Evolutionary conservation across 2,113 vertebrate species (phyloP).

Genomic region (Corythornis cristatus): DNA sequence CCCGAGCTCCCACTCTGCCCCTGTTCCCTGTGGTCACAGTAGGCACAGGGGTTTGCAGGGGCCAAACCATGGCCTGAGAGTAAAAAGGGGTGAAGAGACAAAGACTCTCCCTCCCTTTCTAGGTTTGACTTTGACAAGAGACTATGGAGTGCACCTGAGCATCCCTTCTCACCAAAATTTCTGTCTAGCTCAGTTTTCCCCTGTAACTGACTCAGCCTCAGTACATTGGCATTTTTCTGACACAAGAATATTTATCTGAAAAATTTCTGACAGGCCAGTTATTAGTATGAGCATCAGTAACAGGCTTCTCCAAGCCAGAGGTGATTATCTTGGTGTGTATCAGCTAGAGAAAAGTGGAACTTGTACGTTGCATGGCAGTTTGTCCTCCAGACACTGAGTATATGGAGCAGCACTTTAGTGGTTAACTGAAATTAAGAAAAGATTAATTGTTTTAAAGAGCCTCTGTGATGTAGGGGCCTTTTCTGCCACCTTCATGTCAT

Average conservation of each 20-base stretch:
- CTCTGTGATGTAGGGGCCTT: background rate
- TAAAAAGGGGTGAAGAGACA: background rate
- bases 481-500: background rate
- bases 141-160: background rate
- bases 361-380: background rate
- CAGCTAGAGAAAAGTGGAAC: background rate
- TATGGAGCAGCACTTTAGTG: background rate
- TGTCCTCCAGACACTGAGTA: background rate
- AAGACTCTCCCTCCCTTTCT: background rate
- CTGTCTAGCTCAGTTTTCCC: background rate
- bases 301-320: background rate
- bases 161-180: background rate
- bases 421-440: slow-evolving; percentile 13
- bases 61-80: background rate
- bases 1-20: background rate
- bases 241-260: background rate
- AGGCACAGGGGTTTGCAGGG: background rate
- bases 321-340: background rate
- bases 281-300: background rate
- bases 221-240: slow-evolving; percentile 12
- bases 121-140: background rate
- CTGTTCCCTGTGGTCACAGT: background rate
- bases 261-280: background rate
- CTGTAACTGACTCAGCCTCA: background rate
- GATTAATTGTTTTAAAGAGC: background rate